Evolutionary conservation across 2,797 vertebrate species (phyloP).

Genomic region (Hippocampus kuda): DNA sequence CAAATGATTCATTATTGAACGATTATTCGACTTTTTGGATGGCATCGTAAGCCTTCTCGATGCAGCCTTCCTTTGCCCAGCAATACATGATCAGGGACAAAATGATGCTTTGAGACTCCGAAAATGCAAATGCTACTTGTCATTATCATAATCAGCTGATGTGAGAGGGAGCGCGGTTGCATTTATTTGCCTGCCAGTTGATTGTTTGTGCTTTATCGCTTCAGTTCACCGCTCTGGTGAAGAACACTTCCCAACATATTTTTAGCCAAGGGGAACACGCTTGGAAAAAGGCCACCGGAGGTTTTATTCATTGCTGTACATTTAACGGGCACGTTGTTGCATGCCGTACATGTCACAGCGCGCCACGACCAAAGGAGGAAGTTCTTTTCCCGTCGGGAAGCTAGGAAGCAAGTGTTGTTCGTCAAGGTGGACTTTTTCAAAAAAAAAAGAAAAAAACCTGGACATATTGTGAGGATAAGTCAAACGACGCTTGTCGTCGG

Average conservation of each 20-base stretch:
- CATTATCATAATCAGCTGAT: conserved; percentile 67
- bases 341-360: conserved; percentile 41
- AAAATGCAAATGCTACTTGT: conserved; percentile 59
- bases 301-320: conserved; percentile 51
- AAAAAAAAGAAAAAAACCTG: too few relatives aligned
- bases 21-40: conserved; percentile 61
- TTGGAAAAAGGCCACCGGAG: conserved; percentile 56
- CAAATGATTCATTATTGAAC: conserved; percentile 51
- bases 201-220: conserved; percentile 44
- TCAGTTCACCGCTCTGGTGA: conserved; percentile 34
- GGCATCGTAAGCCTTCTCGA: conserved; percentile 36
- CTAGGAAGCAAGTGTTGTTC: not conserved
- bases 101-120: conserved; percentile 57
- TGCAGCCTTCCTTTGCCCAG: conserved; percentile 48
- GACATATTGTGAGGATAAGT: too few relatives aligned
- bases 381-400: conserved; percentile 13
- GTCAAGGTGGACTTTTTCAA: too few relatives aligned
- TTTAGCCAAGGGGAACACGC: conserved; percentile 46
- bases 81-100: conserved; percentile 66
- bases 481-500: too few relatives aligned
- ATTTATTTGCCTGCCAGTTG: conserved; percentile 21
- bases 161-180: conserved; percentile 21
- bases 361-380: conserved; percentile 45
- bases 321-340: conserved; percentile 65
- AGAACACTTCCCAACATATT: conserved; percentile 50